Base-by-base conservation (phyloP, 37 sponge, comb jelly and placozoan species). In the Mnemiopsis leidyi region DNA sequence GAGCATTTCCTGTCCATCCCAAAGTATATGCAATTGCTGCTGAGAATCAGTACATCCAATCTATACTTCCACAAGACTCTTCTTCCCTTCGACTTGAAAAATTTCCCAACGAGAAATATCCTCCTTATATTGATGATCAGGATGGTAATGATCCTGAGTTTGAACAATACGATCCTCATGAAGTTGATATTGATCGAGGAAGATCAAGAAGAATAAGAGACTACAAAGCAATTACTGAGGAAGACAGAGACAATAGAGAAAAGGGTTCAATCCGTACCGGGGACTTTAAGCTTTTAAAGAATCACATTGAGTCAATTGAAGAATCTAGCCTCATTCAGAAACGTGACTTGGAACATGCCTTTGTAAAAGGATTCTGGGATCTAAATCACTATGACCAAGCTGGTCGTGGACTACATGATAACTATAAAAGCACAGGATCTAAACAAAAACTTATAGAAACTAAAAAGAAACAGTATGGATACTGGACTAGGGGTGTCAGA, bases 1-100 rank as follows among this genome's bases (percentile, higher is more conserved):
- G 90, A 13, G 90, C 61, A 36, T 85, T 85, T 26, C 90, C 90
- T 36, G 90, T 85, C 25, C 90, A 85, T 26, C 90, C 90, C 24
- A 38, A 5, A n/a, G 90, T 85, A n/a, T 85, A 85, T 40, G 25
- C 29, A 33, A 13, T 1, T 38, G 90, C 90, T 3, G 90, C 48
- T 5, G 23, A 85, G 61, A 85, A 85, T 40, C 90, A 85, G 35
- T 85, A 85, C 26, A 9, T 85, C 0, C 90, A 85, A 25, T 5
- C 23, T 0, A 5, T 85, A 26, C 25, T 39, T 85, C 90, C 90
- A 33, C 61, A 40, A 40, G 75, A n/a, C 3, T 48, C 61, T 18
- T 48, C 61, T 48, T 13, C 61, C 13, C 61, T 48, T 13, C 9
- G 61, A 48, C 13, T 48, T 18, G 13, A 13, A 18, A 13, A 48